Base-by-base conservation (phyloP, 2,888 invertebrate species). In the Brachyptera putata region DNA sequence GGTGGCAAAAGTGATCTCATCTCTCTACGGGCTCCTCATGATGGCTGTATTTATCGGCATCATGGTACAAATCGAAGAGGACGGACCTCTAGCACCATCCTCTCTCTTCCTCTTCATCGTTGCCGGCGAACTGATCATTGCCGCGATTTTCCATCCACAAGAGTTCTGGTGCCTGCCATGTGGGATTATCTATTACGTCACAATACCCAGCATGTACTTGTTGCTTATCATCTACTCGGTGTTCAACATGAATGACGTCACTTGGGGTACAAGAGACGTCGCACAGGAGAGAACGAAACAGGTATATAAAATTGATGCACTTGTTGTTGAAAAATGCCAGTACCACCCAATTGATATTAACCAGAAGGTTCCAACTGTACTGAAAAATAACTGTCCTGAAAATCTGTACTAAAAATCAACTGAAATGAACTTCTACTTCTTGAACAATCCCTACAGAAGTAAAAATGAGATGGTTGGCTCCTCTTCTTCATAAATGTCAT, bases 181-280 rank as follows among this genome's bases (percentile, higher is more conserved):
- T 67, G 82, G 89, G 14, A 71, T 84, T 61, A 83, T 96, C 37
- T 96, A 96, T 73, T 90, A 90, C 72, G 84, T 96, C 49, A 91
- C 94, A 4, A 91, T 96, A 56, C 96, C 96, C 0, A 91, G 93
- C 65, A 95, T 95, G 89, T 96, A 95, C 74, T 85, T 96, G 82
- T 77, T 96, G 70, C 79, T 96, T 56, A 88, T 95, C 66, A 88
- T 97, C 58, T 96, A 93, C 73, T 92, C 95, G 0, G 79, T 95
- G 24, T 93, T 94, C 72, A 96, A 96, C 73, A 81, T 96, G 77
- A 92, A 96, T 73, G 89, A 93, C 69, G 90, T 96, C 2, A 86
- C 89, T 1, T 96, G 96, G 96, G 96, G 96, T 2, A 96, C 95
- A 0, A 79, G 96, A 63, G 96, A 95, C 73, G 86, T 79, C 9